These are phyloP conservation scores for honey bee (Apis mellifera) DNA, from an alignment of 1,140 invertebrate genomes.

Conservation along the genomic window Amel_HAv3.1 CM009931.2:14911501-14912000, in stretches of 20 bases:
- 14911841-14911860: conserved; percentile 77
- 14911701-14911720: conserved; percentile 73
- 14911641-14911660: conserved; percentile 19
- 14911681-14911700: conserved; percentile 60
- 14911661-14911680: conserved; percentile 47
- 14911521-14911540: background rate
- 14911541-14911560: background rate
- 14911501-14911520: background rate
- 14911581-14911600: background rate
- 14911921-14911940: conserved; percentile 30
- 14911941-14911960: conserved; percentile 27
- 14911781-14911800: conserved; percentile 72
- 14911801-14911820: conserved; percentile 65
- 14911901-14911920: conserved; percentile 64
- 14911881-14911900: conserved; percentile 76
- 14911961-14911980: conserved; percentile 25
- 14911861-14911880: conserved; percentile 76
- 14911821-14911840: conserved; percentile 73
- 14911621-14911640: background rate
- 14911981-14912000: conserved; percentile 9
- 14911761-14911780: conserved; percentile 72
- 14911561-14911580: conserved; percentile 25
- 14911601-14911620: background rate
- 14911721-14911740: conserved; percentile 75
- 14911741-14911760: conserved; percentile 73